phyloP scores from a whole-genome alignment of 2,888 invertebrate species.

The Luperina nickerlii region DNA sequence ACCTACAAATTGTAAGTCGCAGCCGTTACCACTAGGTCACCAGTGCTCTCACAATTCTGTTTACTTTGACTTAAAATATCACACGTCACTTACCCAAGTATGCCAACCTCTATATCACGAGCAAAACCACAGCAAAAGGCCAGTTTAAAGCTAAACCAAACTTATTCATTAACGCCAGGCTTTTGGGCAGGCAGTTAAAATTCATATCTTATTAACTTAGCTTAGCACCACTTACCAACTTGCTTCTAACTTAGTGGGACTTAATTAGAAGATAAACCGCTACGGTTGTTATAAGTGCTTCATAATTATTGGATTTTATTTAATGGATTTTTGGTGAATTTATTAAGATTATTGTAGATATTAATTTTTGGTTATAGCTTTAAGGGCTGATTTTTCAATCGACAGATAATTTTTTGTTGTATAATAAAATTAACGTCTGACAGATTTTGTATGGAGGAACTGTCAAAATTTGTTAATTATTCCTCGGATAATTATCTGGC shows the following conservation, averaged over 20 bases:
- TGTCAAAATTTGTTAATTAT: too few relatives aligned
- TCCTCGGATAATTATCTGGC: too few relatives aligned
- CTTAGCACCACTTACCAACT: slow-evolving; percentile 71
- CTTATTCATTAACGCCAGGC: slow-evolving; percentile 71
- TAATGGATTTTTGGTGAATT: slow-evolving; percentile 19
- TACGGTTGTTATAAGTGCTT: slow-evolving; percentile 48
- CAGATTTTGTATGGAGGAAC: too few relatives aligned
- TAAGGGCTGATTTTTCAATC: neutral
- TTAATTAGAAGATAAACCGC: slow-evolving; percentile 68
- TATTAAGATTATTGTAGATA: slow-evolving; percentile 11
- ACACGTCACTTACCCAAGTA: neutral
- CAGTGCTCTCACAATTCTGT: neutral
- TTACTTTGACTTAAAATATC: neutral
- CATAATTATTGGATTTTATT: slow-evolving; percentile 51
- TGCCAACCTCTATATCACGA: slow-evolving; percentile 10
- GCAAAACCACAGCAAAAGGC: slow-evolving; percentile 43
- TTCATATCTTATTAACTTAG: slow-evolving; percentile 76
- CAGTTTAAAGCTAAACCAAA: slow-evolving; percentile 57
- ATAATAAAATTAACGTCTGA: too few relatives aligned
- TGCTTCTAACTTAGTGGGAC: slow-evolving; percentile 71
- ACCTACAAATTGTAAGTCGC: neutral
- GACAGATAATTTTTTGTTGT: too few relatives aligned
- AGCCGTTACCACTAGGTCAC: neutral
- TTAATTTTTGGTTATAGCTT: neutral
- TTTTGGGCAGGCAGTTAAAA: slow-evolving; percentile 71